Evolutionary conservation across 2,888 invertebrate species (phyloP).

Genomic region (Resseliella maxima): DNA sequence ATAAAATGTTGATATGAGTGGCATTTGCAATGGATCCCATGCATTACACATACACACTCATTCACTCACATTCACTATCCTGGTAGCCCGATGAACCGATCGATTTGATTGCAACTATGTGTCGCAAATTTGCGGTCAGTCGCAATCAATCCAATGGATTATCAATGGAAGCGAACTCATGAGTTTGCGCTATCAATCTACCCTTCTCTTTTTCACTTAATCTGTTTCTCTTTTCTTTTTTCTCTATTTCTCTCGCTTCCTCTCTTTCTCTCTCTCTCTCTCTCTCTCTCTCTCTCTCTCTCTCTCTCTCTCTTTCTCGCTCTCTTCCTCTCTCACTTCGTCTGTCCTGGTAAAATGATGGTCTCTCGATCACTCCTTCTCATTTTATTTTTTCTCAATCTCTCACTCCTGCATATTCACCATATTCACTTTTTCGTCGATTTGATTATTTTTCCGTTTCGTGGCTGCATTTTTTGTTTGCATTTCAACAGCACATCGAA

Average conservation of each 20-base stretch:
- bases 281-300: neutral
- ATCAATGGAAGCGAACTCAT: neutral
- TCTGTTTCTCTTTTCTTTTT: neutral
- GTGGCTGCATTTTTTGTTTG: neutral
- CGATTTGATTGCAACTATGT: constrained; percentile 22
- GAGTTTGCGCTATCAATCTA: constrained; percentile 1
- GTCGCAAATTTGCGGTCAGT: constrained; percentile 40
- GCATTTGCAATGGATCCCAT: neutral
- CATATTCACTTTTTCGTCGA: neutral
- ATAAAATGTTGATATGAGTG: neutral
- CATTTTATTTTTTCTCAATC: neutral
- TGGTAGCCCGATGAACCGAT: neutral
- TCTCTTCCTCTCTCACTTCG: neutral
- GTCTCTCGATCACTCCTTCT: too few relatives aligned
- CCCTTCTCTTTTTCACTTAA: neutral
- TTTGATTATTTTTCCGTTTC: neutral
- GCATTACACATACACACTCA: neutral
- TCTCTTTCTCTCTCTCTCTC: neutral
- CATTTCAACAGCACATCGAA: neutral
- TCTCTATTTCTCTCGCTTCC: neutral
- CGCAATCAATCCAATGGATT: constrained; percentile 31
- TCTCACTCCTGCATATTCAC: neutral
- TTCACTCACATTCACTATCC: neutral
- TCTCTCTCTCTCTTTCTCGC: neutral
- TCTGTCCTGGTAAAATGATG: too few relatives aligned